These are phyloP conservation scores for Frankliniella fusca DNA, from an alignment of 2,888 invertebrate species.

Conservation along the genomic window DNA sequence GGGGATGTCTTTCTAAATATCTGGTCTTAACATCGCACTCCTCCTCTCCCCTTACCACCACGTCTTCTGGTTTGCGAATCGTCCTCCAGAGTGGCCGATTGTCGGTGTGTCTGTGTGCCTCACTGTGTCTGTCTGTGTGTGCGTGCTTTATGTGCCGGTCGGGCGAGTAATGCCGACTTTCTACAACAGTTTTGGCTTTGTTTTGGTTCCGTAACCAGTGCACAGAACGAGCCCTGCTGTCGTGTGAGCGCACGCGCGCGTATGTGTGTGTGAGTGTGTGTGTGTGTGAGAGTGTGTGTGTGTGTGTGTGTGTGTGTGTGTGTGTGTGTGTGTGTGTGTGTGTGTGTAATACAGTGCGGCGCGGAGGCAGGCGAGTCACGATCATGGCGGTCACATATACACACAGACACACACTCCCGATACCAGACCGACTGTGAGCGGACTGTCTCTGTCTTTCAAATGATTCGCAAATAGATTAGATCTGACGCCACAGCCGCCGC, in stretches of 20 bases:
- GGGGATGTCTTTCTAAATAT: not conserved
- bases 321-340: constrained; percentile 20
- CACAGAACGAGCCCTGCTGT: constrained; percentile 9
- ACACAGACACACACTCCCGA: not conserved
- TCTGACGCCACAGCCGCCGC: constrained; percentile 4
- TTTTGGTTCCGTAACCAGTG: constrained; percentile 26
- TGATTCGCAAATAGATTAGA: constrained; percentile 26
- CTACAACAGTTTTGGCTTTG: constrained; percentile 26
- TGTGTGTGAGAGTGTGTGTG: constrained; percentile 2
- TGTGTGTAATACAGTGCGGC: constrained; percentile 1
- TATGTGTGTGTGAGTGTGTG: not conserved
- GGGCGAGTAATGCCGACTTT: constrained; percentile 9
- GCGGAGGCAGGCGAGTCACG: constrained; percentile 4
- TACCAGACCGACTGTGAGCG: not conserved
- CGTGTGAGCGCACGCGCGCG: too few relatives aligned
- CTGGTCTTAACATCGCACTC: not conserved
- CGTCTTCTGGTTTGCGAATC: not conserved
- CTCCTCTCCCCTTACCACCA: not conserved
- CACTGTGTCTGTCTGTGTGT: not conserved
- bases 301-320: constrained; percentile 3
- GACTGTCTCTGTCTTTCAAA: constrained; percentile 22
- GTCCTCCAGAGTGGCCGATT: not conserved
- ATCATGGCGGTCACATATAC: not conserved
- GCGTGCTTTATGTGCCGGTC: not conserved
- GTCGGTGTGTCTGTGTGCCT: not conserved